These are phyloP conservation scores for Oxystoma pomonae DNA, from an alignment of 2,888 invertebrate genomes.

Conservation along the genomic window DNA sequence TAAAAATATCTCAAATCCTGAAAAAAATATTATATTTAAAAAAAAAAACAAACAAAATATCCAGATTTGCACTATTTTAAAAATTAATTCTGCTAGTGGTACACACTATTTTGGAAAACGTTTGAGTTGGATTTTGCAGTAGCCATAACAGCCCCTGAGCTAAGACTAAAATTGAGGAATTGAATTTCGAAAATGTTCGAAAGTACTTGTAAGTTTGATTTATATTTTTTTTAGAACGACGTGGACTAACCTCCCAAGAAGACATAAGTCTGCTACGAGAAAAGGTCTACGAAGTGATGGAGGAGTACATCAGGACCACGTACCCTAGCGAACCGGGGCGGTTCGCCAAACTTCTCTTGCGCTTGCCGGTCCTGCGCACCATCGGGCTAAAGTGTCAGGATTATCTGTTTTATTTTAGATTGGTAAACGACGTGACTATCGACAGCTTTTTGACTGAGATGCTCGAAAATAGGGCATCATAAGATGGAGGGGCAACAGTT, in stretches of 20 bases:
- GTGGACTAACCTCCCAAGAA: slow-evolving; percentile 77
- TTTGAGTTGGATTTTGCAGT: too few relatives aligned
- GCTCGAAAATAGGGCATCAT: slow-evolving; percentile 56
- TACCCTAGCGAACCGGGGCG: slow-evolving; percentile 91
- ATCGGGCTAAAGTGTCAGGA: slow-evolving; percentile 92
- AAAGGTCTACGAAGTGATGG: slow-evolving; percentile 92
- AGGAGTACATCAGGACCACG: slow-evolving; percentile 87
- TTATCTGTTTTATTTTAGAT: slow-evolving; percentile 85
- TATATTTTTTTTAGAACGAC: slow-evolving; percentile 56
- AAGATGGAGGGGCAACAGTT: too few relatives aligned
- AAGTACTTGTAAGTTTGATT: too few relatives aligned
- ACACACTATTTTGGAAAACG: too few relatives aligned
- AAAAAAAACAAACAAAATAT: too few relatives aligned
- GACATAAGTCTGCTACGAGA: slow-evolving; percentile 86
- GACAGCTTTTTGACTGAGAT: slow-evolving; percentile 81
- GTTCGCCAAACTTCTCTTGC: slow-evolving; percentile 89
- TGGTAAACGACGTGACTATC: slow-evolving; percentile 83
- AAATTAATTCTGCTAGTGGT: too few relatives aligned
- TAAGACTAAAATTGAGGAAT: too few relatives aligned
- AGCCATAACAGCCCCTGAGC: too few relatives aligned
- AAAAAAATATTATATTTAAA: too few relatives aligned
- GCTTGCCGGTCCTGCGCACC: slow-evolving; percentile 84
- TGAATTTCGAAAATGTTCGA: too few relatives aligned
- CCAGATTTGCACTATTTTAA: too few relatives aligned
- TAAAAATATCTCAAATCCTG: too few relatives aligned